A percentile compares a stretch with the other conserved stretches of the same genome.
Evolutionary conservation across 2,797 vertebrate species (phyloP).

Genomic region (Cirrhinus mrigala): DNA sequence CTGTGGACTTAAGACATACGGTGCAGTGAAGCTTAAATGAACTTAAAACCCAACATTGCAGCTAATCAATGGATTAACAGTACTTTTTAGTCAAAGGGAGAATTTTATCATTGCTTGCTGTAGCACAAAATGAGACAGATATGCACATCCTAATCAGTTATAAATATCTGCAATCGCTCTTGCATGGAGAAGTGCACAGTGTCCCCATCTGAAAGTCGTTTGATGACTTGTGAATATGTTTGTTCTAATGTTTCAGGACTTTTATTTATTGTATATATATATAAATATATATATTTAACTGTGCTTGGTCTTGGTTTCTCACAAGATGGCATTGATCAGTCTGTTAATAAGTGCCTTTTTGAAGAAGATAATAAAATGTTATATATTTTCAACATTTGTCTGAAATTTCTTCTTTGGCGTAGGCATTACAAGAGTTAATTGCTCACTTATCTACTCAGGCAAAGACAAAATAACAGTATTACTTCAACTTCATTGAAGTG

Average conservation of each 20-base stretch:
- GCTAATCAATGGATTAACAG: conserved; percentile 67
- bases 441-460: background rate
- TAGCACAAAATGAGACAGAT: conserved; percentile 53
- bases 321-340: conserved; percentile 67
- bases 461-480: conserved; percentile 11
- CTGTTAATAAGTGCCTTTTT: conserved; percentile 79
- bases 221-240: conserved; percentile 56
- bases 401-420: background rate
- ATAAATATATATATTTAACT: conserved; percentile 86
- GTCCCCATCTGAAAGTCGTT: conserved; percentile 60
- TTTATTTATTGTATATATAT: conserved; percentile 74
- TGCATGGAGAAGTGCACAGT: conserved; percentile 61
- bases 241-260: conserved; percentile 53
- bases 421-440: background rate
- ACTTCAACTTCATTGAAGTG: conserved; percentile 22
- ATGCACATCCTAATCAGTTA: conserved; percentile 48
- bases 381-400: conserved; percentile 64
- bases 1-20: conserved; percentile 23
- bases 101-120: conserved; percentile 71
- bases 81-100: conserved; percentile 73
- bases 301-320: conserved; percentile 70
- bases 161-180: conserved; percentile 61
- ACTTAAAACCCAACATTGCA: conserved; percentile 61
- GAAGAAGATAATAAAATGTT: conserved; percentile 78
- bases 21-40: conserved; percentile 54